These are phyloP conservation scores for Platorchestia sp. DNA, from an alignment of 1,140 invertebrate genomes.

Conservation along the genomic window DNA sequence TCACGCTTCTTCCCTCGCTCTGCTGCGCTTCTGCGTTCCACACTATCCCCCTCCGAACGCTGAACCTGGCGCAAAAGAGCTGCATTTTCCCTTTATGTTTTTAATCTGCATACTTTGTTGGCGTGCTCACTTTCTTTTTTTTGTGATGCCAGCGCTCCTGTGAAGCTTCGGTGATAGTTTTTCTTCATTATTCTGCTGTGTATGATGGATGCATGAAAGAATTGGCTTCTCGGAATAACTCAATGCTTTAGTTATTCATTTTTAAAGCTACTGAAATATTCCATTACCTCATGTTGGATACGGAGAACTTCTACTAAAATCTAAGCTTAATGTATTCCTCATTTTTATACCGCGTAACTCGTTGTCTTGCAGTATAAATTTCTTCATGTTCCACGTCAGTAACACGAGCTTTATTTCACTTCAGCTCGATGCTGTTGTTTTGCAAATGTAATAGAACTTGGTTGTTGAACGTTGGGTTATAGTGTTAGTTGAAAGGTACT, in stretches of 20 bases:
- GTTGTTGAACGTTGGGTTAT: no score
- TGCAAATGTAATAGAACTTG: no score
- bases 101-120: neutral
- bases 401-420: no score
- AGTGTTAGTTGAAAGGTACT: no score
- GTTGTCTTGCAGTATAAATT: no score
- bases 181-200: neutral
- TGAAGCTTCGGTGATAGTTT: no score
- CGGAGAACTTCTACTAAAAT: neutral
- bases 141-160: neutral
- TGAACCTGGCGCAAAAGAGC: neutral
- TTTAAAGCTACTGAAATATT: neutral
- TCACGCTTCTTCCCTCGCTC: neutral
- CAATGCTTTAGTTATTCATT: neutral
- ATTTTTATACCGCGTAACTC: no score
- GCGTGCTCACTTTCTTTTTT: neutral
- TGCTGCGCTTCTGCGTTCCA: neutral
- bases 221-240: neutral
- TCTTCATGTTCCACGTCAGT: no score
- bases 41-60: no score
- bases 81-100: neutral
- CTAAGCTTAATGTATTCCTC: no score
- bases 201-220: neutral
- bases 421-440: no score
- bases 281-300: neutral